Conservation (phyloP, 1,140 invertebrate species). For the Thaumetopoea pityocampa region DNA sequence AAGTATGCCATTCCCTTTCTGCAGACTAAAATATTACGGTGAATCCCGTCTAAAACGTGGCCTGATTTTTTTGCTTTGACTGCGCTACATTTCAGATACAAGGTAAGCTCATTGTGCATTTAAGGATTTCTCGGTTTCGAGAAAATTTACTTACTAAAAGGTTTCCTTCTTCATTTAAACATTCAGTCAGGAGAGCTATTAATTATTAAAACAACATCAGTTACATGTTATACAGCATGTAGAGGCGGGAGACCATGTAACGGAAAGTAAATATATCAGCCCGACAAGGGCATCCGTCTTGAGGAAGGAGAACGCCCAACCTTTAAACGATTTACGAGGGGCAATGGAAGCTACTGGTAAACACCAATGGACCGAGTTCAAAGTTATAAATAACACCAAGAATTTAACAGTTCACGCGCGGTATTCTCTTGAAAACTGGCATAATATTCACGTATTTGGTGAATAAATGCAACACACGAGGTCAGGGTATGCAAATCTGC, state of each 20-base stretch:
- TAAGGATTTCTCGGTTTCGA: constrained; percentile 3
- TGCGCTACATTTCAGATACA: constrained; percentile 11
- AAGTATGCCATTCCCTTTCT: too few species aligned
- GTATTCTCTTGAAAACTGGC: constrained; percentile 12
- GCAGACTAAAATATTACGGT: too few species aligned
- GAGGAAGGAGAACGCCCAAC: constrained; percentile 60
- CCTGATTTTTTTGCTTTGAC: constrained; percentile 6
- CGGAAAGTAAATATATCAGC: constrained; percentile 65
- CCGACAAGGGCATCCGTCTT: constrained; percentile 64
- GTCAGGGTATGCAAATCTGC: constrained; percentile 53
- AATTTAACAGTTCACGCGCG: constrained; percentile 23
- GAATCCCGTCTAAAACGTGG: too few species aligned
- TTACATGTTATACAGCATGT: constrained; percentile 45
- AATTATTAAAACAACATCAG: constrained; percentile 34
- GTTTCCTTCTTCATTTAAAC: constrained; percentile 12
- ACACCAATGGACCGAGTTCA: constrained; percentile 43
- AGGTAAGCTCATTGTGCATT: constrained; percentile 14
- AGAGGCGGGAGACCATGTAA: constrained; percentile 34
- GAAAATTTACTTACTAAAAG: constrained; percentile 15
- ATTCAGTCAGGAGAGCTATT: constrained; percentile 34
- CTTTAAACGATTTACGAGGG: constrained; percentile 70
- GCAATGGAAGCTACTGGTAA: constrained; percentile 42
- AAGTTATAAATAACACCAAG: constrained; percentile 45
- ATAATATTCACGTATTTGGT: constrained; percentile 25
- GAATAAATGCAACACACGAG: constrained; percentile 41